Evolutionary conservation across 2,113 vertebrate species (phyloP).

Genomic region (Corythornis vintsioides): DNA sequence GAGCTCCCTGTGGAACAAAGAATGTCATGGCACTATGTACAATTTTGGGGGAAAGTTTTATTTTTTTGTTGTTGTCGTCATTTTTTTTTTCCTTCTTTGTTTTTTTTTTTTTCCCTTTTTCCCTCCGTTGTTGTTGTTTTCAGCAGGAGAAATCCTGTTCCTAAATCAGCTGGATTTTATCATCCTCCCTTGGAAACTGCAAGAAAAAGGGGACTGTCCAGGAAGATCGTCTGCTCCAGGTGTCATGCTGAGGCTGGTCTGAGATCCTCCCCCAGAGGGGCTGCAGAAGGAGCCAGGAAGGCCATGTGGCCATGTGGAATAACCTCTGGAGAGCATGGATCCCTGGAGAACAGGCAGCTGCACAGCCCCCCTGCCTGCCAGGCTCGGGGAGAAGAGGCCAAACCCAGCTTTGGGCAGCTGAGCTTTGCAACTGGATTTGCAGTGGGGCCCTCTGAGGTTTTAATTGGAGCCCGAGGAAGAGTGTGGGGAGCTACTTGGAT

Average conservation of each 20-base stretch:
- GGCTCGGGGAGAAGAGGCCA: neutral
- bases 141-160: conserved; percentile 40
- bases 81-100: conserved; percentile 23
- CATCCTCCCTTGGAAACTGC: neutral
- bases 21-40: conserved; percentile 72
- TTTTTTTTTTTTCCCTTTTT: conserved; percentile 2
- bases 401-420: neutral
- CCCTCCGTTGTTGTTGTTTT: neutral
- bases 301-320: rapidly evolving
- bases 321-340: neutral
- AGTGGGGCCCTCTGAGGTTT: neutral
- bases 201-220: neutral
- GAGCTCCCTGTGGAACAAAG: conserved; percentile 59
- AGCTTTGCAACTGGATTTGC: neutral
- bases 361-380: neutral
- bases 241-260: neutral
- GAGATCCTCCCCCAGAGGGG: neutral
- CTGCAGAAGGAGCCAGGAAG: neutral
- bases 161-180: conserved; percentile 23
- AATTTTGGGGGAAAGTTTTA: conserved; percentile 18
- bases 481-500: rapidly evolving
- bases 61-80: conserved; percentile 36
- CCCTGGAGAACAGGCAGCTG: neutral
- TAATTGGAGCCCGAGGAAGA: neutral
- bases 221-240: neutral